phyloP scores from a whole-genome alignment of 2,113 vertebrate species.

The Carettochelys insculpta region DNA sequence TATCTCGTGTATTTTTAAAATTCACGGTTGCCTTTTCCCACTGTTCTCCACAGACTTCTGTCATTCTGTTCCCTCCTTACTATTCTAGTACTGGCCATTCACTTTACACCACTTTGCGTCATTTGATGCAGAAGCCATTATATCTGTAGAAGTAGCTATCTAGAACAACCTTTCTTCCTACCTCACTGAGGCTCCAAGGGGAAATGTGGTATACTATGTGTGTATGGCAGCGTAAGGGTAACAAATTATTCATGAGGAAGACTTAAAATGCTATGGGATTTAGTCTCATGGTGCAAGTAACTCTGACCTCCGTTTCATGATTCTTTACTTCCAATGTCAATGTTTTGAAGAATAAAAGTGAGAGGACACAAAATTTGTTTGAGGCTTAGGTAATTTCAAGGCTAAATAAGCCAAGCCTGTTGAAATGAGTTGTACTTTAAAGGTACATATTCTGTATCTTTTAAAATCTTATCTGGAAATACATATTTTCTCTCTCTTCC shows the following conservation, averaged over 20 bases:
- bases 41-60: not conserved
- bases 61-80: not conserved
- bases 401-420: not conserved
- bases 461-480: slow-evolving; percentile 43
- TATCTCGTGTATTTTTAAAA: not conserved
- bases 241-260: not conserved
- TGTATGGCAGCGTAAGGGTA: not conserved
- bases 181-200: not conserved
- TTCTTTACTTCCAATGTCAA: slow-evolving; percentile 4
- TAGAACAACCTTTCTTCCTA: not conserved
- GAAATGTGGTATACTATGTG: not conserved
- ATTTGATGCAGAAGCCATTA: rapidly evolving
- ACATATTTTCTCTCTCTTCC: not conserved
- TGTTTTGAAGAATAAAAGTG: slow-evolving; percentile 16
- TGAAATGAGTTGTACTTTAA: not conserved
- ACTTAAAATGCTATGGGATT: not conserved
- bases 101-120: rapidly evolving
- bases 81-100: not conserved
- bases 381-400: not conserved
- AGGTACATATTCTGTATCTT: not conserved
- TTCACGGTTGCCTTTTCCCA: not conserved
- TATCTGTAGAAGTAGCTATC: not conserved
- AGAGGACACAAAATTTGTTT: rapidly evolving
- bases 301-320: not conserved
- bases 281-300: not conserved